Conservation (phyloP, 1,140 invertebrate genomes). For the Drosophila yakuba region DNA sequence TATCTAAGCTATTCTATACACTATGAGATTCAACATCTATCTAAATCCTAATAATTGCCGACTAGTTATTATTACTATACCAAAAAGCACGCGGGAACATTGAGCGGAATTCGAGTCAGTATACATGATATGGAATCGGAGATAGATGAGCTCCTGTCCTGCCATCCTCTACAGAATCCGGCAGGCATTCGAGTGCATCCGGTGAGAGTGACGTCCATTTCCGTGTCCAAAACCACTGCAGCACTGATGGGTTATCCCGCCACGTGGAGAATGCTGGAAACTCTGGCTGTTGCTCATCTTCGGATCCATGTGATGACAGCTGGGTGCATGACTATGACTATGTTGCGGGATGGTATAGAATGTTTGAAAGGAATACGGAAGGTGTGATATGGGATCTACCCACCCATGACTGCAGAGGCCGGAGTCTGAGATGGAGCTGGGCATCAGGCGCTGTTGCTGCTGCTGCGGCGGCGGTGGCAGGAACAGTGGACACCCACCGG, state of each 20-base stretch:
- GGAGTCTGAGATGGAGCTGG: conserved; percentile 79
- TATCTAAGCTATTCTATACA: conserved; percentile 30
- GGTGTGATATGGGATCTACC: background rate
- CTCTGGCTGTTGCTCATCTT: conserved; percentile 81
- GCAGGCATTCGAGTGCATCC: conserved; percentile 84
- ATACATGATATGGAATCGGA: conserved; percentile 42
- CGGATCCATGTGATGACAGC: conserved; percentile 68
- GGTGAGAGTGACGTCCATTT: conserved; percentile 81
- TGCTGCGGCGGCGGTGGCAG: conserved; percentile 68
- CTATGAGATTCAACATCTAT: conserved; percentile 66
- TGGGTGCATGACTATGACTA: conserved; percentile 68
- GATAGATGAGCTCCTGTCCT: background rate
- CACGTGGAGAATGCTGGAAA: conserved; percentile 70
- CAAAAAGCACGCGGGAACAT: conserved; percentile 46
- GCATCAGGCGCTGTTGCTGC: conserved; percentile 44
- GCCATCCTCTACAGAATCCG: conserved; percentile 60
- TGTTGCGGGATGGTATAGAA: background rate
- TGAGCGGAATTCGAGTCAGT: conserved; percentile 44
- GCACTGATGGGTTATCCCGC: conserved; percentile 76
- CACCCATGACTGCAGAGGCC: conserved; percentile 82
- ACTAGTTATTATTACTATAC: conserved; percentile 27
- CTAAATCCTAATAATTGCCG: conserved; percentile 71
- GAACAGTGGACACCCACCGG: conserved; percentile 75
- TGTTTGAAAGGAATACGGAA: too few relatives aligned
- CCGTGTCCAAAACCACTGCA: conserved; percentile 78